Evolutionary conservation across 2,113 vertebrate species (phyloP).

Genomic region (Guaruba guarouba): DNA sequence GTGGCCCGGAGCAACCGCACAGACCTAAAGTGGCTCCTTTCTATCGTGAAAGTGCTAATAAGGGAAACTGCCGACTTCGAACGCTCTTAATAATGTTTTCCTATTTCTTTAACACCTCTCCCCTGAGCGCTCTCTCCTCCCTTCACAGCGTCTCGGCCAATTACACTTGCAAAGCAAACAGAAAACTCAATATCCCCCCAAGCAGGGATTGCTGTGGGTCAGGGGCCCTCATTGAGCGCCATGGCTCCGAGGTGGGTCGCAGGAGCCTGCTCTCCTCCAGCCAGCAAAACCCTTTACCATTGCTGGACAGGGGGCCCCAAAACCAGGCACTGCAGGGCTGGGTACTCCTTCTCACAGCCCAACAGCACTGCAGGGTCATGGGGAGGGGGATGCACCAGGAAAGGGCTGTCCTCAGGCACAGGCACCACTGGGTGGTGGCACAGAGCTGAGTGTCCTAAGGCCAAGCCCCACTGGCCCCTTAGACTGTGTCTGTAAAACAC

Average conservation of each 20-base stretch:
- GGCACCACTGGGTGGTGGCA: neutral
- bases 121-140: neutral
- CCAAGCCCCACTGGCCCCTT: neutral
- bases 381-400: accelerated
- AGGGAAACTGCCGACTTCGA: neutral
- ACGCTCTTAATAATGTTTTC: constrained; percentile 45
- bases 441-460: neutral
- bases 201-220: neutral
- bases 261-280: neutral
- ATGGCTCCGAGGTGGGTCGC: neutral
- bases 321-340: neutral
- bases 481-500: neutral
- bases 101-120: constrained; percentile 55
- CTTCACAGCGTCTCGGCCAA: constrained; percentile 33
- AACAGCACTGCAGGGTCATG: neutral
- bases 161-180: constrained; percentile 56
- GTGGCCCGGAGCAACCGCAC: neutral
- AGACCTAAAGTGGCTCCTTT: neutral
- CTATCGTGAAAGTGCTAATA: neutral
- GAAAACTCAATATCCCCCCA: neutral
- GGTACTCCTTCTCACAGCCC: neutral
- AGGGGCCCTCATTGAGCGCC: neutral
- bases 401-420: neutral
- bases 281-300: neutral
- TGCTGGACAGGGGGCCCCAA: neutral